Conservation (phyloP, 2,888 invertebrate species). For the Sesamia inferens region DNA sequence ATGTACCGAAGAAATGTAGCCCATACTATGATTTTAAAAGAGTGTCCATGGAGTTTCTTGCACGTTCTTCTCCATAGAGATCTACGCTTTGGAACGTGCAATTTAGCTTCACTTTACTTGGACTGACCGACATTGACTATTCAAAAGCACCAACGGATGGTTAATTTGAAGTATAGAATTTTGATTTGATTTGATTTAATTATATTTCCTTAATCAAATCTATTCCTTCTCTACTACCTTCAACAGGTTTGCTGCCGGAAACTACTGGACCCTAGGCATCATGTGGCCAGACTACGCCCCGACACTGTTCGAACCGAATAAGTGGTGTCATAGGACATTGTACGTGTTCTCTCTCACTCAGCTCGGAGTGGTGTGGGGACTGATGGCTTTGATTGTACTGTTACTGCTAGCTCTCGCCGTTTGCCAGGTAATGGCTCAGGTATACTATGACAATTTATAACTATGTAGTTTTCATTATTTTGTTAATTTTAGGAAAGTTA, state of each 20-base stretch:
- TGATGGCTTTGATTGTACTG: slow-evolving; percentile 89
- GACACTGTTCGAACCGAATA: slow-evolving; percentile 93
- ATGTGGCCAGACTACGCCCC: slow-evolving; percentile 94
- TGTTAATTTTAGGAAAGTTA: too few relatives aligned
- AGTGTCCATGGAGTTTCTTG: too few relatives aligned
- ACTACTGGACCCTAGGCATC: slow-evolving; percentile 94
- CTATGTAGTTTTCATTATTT: slow-evolving; percentile 3
- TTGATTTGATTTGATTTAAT: too few relatives aligned
- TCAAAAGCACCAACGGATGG: too few relatives aligned
- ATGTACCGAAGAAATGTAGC: too few relatives aligned
- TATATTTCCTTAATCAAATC: neutral
- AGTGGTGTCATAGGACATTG: slow-evolving; percentile 94
- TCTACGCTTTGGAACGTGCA: too few relatives aligned
- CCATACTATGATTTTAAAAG: too few relatives aligned
- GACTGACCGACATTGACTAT: too few relatives aligned
- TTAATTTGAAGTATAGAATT: too few relatives aligned
- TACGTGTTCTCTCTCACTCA: slow-evolving; percentile 94
- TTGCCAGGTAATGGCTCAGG: slow-evolving; percentile 89
- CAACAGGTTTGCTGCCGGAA: slow-evolving; percentile 92
- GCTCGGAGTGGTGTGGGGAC: slow-evolving; percentile 92
- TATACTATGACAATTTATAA: slow-evolving; percentile 45
- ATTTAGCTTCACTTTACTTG: too few relatives aligned
- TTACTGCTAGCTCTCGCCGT: slow-evolving; percentile 91
- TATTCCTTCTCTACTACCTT: neutral
- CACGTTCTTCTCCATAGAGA: too few relatives aligned